Percentiles rank a stretch among this genome's conserved stretches.
Evolutionary conservation across 2,113 vertebrate species (phyloP).

Genomic region (Cheirogaleus medius): DNA sequence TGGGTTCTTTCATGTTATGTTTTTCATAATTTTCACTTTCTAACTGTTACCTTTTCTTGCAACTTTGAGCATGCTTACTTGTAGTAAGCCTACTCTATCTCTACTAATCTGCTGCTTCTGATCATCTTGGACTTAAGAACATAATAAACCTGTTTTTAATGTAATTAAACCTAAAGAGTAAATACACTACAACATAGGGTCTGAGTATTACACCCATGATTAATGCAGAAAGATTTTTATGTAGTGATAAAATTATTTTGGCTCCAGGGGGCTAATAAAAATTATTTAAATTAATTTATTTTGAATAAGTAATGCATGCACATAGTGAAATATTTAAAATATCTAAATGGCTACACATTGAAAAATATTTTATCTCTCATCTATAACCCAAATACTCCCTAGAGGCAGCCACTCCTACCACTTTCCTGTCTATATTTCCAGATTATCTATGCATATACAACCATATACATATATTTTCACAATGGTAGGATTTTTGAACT

Average conservation of each 20-base stretch:
- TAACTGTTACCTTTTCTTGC: background rate
- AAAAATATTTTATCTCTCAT: background rate
- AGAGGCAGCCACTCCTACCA: background rate
- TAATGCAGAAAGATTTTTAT: background rate
- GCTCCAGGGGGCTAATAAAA: background rate
- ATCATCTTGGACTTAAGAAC: background rate
- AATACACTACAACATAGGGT: background rate
- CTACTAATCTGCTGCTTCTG: background rate
- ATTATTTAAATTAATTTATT: background rate
- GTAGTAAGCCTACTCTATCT: background rate
- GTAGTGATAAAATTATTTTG: background rate
- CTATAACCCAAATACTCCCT: background rate
- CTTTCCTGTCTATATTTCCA: background rate
- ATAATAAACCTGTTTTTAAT: background rate
- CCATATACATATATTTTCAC: background rate
- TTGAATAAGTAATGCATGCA: background rate
- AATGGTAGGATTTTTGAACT: background rate
- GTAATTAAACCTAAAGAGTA: background rate
- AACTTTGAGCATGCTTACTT: background rate
- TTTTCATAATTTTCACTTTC: background rate
- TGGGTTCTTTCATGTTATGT: background rate
- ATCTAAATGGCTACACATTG: background rate
- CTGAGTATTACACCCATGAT: background rate
- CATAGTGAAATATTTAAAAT: background rate
- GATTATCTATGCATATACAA: background rate